Conservation (phyloP, 2,113 vertebrate species). For the Leucopternis melanops region DNA sequence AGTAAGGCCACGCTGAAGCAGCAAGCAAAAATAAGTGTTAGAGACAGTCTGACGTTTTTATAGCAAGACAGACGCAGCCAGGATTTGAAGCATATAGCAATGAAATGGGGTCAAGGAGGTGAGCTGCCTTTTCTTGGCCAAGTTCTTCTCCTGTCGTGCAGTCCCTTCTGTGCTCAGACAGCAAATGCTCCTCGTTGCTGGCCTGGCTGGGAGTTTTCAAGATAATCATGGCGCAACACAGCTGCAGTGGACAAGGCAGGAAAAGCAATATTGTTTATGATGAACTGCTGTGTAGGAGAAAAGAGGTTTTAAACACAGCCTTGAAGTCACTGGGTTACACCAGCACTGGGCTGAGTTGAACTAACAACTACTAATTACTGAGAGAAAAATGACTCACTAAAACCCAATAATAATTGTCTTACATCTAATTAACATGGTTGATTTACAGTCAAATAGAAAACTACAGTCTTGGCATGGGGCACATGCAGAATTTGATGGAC, state of each 20-base stretch:
- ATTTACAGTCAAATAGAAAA: slow-evolving; percentile 31
- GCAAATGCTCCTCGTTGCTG: background rate
- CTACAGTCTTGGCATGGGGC: background rate
- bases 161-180: background rate
- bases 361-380: slow-evolving; percentile 40
- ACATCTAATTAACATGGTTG: background rate
- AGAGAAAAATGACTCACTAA: slow-evolving; percentile 40
- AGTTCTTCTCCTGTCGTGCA: background rate
- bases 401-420: slow-evolving; percentile 32
- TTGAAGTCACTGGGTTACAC: slow-evolving; percentile 25
- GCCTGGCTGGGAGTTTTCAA: background rate
- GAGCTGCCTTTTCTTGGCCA: slow-evolving; percentile 18
- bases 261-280: background rate
- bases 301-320: background rate
- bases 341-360: background rate
- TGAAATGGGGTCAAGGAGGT: background rate
- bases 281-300: background rate
- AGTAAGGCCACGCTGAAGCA: slow-evolving; percentile 9
- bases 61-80: background rate
- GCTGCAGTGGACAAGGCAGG: background rate
- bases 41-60: slow-evolving; percentile 43
- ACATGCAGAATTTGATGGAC: background rate
- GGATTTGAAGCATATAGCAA: slow-evolving; percentile 19
- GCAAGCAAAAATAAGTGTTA: slow-evolving; percentile 28
- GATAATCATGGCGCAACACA: background rate